Conservation (phyloP, 2,113 vertebrate genomes). For the Melanostigma gelatinosum region DNA sequence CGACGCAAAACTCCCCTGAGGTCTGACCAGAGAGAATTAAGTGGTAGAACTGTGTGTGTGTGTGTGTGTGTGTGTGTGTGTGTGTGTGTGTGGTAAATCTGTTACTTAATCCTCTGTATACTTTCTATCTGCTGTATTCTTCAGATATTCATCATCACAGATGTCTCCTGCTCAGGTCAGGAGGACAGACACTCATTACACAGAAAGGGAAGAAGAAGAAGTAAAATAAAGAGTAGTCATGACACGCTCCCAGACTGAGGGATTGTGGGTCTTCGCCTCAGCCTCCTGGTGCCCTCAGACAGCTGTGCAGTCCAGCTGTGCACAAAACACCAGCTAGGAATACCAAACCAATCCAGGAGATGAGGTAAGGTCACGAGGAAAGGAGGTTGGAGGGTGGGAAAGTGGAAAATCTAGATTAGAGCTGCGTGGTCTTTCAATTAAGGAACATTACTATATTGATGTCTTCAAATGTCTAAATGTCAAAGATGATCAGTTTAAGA, state of each 20-base stretch:
- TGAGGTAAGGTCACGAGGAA: not conserved
- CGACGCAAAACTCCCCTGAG: conserved; percentile 33
- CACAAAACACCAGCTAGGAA: conserved; percentile 28
- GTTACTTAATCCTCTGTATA: conserved; percentile 31
- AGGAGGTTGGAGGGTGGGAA: accelerated
- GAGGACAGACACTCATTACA: conserved; percentile 13
- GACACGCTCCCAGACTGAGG: conserved; percentile 24
- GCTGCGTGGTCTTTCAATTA: not conserved
- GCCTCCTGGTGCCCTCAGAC: conserved; percentile 31
- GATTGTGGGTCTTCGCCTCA: conserved; percentile 3
- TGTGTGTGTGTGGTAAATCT: conserved; percentile 14
- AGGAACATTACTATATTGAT: not conserved
- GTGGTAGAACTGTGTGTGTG: conserved; percentile 1
- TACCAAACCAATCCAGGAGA: conserved; percentile 10
- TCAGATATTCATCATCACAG: conserved; percentile 8
- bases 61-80: conserved; percentile 12
- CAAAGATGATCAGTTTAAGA: not conserved
- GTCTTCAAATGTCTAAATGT: not conserved
- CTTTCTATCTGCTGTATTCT: conserved; percentile 6
- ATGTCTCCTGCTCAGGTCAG: not conserved
- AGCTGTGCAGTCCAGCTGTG: conserved; percentile 63
- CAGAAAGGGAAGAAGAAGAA: not conserved
- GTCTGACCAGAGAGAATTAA: conserved; percentile 9
- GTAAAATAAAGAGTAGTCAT: not conserved
- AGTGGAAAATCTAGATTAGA: not conserved